Conservation (phyloP, 2,113 vertebrate genomes). For the Gobiocypris rarus region DNA sequence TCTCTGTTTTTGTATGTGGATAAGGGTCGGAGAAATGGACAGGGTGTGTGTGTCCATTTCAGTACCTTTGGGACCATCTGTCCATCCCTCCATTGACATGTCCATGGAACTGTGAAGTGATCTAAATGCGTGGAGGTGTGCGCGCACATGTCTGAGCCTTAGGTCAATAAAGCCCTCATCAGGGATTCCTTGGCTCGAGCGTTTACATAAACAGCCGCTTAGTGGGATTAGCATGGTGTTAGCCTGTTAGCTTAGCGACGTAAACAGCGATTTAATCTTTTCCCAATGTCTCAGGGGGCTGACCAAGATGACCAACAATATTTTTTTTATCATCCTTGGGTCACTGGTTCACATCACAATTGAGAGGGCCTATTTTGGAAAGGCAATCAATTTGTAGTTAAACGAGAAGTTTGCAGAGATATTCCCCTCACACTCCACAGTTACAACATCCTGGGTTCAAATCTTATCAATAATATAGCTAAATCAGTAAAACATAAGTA, state of each 20-base stretch:
- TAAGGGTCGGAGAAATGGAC: conserved; percentile 32
- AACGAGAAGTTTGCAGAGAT: not conserved
- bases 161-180: conserved; percentile 76
- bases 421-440: not conserved
- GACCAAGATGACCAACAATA: conserved; percentile 24
- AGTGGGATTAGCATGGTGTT: conserved; percentile 74
- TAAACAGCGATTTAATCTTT: conserved; percentile 68
- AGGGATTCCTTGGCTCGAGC: conserved; percentile 71
- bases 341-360: conserved; percentile 16
- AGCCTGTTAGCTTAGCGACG: conserved; percentile 77
- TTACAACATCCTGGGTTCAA: not conserved
- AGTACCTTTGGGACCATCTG: conserved; percentile 62
- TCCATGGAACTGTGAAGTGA: conserved; percentile 61
- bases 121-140: conserved; percentile 60
- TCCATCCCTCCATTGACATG: conserved; percentile 66
- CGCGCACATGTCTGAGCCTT: conserved; percentile 52
- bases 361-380: conserved; percentile 13
- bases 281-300: conserved; percentile 11
- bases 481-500: too few species aligned
- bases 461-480: not conserved
- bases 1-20: conserved; percentile 25
- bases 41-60: conserved; percentile 39
- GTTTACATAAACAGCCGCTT: conserved; percentile 80
- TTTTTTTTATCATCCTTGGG: conserved; percentile 9
- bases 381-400: not conserved